These are phyloP conservation scores for Symphodus melops DNA, from an alignment of 2,113 vertebrate genomes.

Conservation along the genomic window DNA sequence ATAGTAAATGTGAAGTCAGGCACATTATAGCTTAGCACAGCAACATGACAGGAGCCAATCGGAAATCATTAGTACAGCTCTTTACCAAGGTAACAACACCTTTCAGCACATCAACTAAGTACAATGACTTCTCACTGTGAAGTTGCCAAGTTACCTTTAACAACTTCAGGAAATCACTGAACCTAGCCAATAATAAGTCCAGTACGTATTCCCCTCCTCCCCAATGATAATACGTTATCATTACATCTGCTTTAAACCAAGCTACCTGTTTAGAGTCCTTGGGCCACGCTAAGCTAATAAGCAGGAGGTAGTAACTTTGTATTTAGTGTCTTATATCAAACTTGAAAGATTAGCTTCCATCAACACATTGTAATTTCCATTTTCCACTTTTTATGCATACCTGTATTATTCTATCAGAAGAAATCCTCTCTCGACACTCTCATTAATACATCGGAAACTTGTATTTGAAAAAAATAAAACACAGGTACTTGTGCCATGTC, in stretches of 20 bases:
- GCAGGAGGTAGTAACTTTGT: background rate
- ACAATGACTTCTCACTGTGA: background rate
- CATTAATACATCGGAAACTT: no score
- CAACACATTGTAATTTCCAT: background rate
- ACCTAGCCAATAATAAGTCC: background rate
- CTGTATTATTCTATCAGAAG: background rate
- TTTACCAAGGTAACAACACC: background rate
- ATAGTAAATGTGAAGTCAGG: background rate
- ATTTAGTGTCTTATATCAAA: background rate
- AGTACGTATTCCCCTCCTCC: background rate
- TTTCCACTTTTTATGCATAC: background rate
- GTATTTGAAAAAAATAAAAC: no score
- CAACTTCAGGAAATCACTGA: background rate
- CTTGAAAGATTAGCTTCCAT: background rate
- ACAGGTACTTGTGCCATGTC: no score
- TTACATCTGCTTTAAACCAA: background rate
- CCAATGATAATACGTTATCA: background rate
- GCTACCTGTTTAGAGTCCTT: background rate
- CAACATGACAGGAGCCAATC: background rate
- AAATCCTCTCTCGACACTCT: slow-evolving; percentile 1
- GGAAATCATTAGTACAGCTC: background rate
- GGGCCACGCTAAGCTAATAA: slow-evolving; percentile 5
- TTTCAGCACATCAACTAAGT: background rate
- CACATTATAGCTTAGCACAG: slow-evolving; percentile 2
- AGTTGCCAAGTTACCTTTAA: background rate